Evolutionary conservation across 1,140 invertebrate genomes (phyloP).

Genomic region (silkworm (Bombyx mori)): ASM3026992v2 NC_085128.1:6339501-6340000

Average conservation of each 20-base stretch:
- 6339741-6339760: conserved; percentile 26
- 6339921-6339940: conserved; percentile 52
- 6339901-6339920: conserved; percentile 50
- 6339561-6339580: too few relatives aligned
- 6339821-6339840: not conserved
- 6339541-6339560: too few relatives aligned
- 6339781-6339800: conserved; percentile 13
- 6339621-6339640: too few relatives aligned
- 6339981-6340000: conserved; percentile 60
- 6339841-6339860: too few relatives aligned
- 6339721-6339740: conserved; percentile 11
- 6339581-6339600: too few relatives aligned
- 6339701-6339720: conserved; percentile 4
- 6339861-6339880: too few relatives aligned
- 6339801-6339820: conserved; percentile 11
- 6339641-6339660: too few relatives aligned
- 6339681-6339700: conserved; percentile 12
- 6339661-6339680: not conserved
- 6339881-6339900: conserved; percentile 16
- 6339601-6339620: too few relatives aligned
- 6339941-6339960: conserved; percentile 38
- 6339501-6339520: too few relatives aligned
- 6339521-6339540: too few relatives aligned
- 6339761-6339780: conserved; percentile 21
- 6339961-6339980: conserved; percentile 42